A percentile compares a stretch with the other conserved stretches of the same genome.
Conservation (phyloP, 2,113 vertebrate genomes). For the Varanus salvator region DNA sequence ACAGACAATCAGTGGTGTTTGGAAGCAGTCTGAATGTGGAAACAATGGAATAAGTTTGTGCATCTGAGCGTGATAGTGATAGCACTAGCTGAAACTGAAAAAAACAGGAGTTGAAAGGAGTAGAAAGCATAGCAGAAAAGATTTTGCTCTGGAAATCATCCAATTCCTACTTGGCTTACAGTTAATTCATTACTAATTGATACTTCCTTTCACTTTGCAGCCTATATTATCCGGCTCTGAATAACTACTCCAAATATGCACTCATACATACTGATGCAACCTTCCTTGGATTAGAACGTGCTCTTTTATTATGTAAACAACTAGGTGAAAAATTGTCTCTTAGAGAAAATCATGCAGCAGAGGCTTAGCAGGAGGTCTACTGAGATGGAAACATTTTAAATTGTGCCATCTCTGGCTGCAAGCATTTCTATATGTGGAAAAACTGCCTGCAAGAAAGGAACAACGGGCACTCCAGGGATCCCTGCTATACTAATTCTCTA, state of each 20-base stretch:
- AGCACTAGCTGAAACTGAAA: not conserved
- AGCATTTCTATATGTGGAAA: not conserved
- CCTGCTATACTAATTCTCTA: not conserved
- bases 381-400: not conserved
- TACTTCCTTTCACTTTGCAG: not conserved
- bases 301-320: not conserved
- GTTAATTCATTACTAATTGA: not conserved
- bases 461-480: not conserved
- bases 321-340: not conserved
- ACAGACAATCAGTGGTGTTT: not conserved
- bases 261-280: too few relatives aligned
- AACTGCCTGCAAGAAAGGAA: not conserved
- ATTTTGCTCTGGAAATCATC: fast-evolving
- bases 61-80: not conserved
- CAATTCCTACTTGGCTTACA: not conserved
- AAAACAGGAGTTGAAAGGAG: not conserved
- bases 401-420: not conserved
- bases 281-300: not conserved
- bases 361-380: not conserved
- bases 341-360: not conserved
- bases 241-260: not conserved
- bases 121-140: not conserved
- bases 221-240: not conserved
- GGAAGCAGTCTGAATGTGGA: not conserved
- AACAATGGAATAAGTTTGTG: not conserved